Base-by-base conservation (phyloP, 1,140 invertebrate species). In the Drosophila suzukii region DNA sequence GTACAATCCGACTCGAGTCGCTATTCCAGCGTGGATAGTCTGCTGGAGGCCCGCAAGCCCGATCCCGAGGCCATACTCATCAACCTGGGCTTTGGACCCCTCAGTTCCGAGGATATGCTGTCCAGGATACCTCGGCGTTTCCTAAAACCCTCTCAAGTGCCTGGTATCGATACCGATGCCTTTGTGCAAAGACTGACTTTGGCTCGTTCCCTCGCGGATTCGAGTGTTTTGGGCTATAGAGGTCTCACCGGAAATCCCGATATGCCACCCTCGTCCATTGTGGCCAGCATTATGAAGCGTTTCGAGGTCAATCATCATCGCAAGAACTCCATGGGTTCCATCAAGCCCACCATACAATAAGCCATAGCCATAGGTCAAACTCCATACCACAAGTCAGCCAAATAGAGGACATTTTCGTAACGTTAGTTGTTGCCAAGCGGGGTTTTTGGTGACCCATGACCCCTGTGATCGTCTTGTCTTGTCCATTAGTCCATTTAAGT, bases 61-160 rank as follows among this genome's bases (percentile, higher is more conserved):
- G 95, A 96, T 92, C 95, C 96, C 2, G 95, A 96, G 91, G 95
- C 95, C 34, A 94, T 96, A 61, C 90, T 96, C 13, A 85, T 96
- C 6, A 94, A 94, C 62, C 93, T 95, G 59, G 96, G 94, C 39
- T 95, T 96, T 85, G 94, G 94, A 2, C 93, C 94, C 6, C 88
- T 91, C 3, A 88, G 90, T 58, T 90, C 89, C n/a, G 91, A 92
- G 43, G 92, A 92, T 66, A 84, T 91, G 72, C 77, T 95, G 1
- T 93, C 93, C 6, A 92, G 94, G 32, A 96, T 96, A 82, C 96
- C 96, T 0, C 93, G 93, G 58, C 78, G 93, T 5, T 95, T 95
- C 77, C 91, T 95, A 0, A 94, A 94, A 43, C 95, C 94, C 5
- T 95, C 94, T 0, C 92, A 94, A 60, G 93, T 95, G 39, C 94